phyloP scores from a whole-genome alignment of 1,140 invertebrate genomes.

The Hypsibius dujardini region DNA sequence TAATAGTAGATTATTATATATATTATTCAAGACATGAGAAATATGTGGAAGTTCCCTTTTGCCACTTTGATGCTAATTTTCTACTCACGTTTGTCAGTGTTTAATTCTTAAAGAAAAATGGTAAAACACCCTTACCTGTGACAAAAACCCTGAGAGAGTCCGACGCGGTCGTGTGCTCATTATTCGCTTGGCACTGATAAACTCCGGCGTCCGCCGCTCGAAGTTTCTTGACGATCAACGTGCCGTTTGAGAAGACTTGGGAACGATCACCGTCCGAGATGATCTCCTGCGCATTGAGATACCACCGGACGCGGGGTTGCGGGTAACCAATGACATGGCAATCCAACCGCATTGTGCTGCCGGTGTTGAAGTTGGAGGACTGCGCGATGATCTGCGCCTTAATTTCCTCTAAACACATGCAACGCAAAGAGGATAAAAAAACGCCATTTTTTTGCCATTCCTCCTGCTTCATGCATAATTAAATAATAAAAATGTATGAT shows the following conservation, averaged over 20 bases:
- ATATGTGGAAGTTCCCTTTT: not conserved
- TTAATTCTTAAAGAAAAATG: not conserved
- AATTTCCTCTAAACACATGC: slow-evolving; percentile 25
- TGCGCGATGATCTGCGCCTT: slow-evolving; percentile 25
- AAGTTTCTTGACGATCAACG: slow-evolving; percentile 45
- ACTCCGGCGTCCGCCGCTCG: slow-evolving; percentile 48
- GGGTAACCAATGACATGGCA: slow-evolving; percentile 60
- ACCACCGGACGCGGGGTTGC: slow-evolving; percentile 52
- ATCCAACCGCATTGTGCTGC: slow-evolving; percentile 47
- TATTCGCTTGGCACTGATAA: slow-evolving; percentile 58
- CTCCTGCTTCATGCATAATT: too few species aligned
- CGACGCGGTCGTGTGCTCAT: slow-evolving; percentile 44
- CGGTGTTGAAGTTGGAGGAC: slow-evolving; percentile 37
- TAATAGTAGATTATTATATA: too few species aligned
- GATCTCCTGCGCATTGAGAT: slow-evolving; percentile 31
- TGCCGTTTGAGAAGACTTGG: slow-evolving; percentile 35
- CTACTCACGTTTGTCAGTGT: not conserved
- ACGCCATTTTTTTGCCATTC: not conserved
- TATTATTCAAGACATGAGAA: too few species aligned
- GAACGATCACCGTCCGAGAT: slow-evolving; percentile 15
- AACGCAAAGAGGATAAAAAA: slow-evolving; percentile 17
- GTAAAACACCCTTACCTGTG: slow-evolving; percentile 43
- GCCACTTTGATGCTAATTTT: not conserved
- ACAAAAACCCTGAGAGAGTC: slow-evolving; percentile 46
- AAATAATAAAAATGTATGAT: not conserved